Base-by-base conservation (phyloP, 2,888 invertebrate species). In the Minunthozetes semirufus region DNA sequence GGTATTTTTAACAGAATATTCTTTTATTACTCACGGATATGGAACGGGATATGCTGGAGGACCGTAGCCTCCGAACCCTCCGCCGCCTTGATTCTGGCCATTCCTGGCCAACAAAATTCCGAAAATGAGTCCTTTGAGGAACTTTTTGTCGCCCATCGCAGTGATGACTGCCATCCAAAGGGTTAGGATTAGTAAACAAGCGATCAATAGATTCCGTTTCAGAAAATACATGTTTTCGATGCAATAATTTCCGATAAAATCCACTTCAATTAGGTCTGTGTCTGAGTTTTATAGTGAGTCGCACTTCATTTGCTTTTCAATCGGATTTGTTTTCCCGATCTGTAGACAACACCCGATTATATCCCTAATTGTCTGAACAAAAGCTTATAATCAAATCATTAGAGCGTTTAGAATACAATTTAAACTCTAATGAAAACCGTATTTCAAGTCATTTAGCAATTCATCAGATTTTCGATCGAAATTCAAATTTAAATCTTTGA, bases 51-150 rank as follows among this genome's bases (percentile, higher is more conserved):
- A 50, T n/a, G 50, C n/a, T 29, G 11, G 19, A 22, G 56, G n/a
- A 56, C 19, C 42, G 73, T 8, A 17, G 71, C 17, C 22, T 63
- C n/a, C 22, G 27, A n/a, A n/a, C n/a, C n/a, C n/a, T n/a, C n/a
- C n/a, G n/a, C n/a, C n/a, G n/a, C n/a, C n/a, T 6, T 19, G 22
- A 11, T 61, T 1, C 27, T 29, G 11, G 17, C 29, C 19, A 22
- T 70, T 27, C 33, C 53, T 27, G 19, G 74, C 74, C 66, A 74
- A 42, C 17, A 74, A 38, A 25, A 74, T 19, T 2, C 74, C 74
- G 19, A 70, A 38, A 42, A 74, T 74, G 0, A 74, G 25, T 8
- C 74, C 74, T 70, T 70, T 68, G 22, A 74, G 70, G 17, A 74
- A 70, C 27, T 70, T 68, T 22, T 74, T 68, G 17, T 74, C 74